Percentiles rank a stretch among this genome's conserved stretches.
These are phyloP conservation scores for Lobophora halterata DNA, from an alignment of 2,888 invertebrate species.

Conservation along the genomic window DNA sequence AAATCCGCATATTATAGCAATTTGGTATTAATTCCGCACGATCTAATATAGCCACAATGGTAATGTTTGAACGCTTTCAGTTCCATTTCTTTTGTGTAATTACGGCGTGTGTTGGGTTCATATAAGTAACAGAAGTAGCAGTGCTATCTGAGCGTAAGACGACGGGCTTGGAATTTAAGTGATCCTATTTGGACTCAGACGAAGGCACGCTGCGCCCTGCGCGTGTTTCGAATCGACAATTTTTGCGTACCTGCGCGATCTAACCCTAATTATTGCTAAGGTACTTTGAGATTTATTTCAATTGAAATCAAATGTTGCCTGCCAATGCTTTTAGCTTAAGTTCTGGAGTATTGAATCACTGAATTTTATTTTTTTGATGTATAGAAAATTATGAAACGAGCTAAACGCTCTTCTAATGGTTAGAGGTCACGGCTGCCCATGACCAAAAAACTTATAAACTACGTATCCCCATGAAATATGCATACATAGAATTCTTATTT, in stretches of 20 bases:
- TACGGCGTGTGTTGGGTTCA: conserved; percentile 60
- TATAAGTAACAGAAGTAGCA: conserved; percentile 63
- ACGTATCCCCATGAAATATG: too few relatives aligned
- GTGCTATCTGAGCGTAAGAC: conserved; percentile 64
- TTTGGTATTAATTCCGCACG: conserved; percentile 44
- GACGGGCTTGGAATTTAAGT: conserved; percentile 75
- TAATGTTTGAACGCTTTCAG: conserved; percentile 56
- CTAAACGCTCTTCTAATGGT: too few relatives aligned
- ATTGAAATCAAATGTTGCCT: conserved; percentile 27
- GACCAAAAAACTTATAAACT: too few relatives aligned
- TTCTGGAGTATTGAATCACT: not conserved
- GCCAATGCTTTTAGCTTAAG: not conserved
- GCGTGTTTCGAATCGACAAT: conserved; percentile 69
- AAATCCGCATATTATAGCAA: conserved; percentile 45
- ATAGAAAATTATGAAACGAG: too few relatives aligned
- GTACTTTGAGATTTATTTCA: conserved; percentile 50
- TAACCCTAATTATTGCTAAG: conserved; percentile 64
- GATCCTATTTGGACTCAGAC: conserved; percentile 69
- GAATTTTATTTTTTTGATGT: too few relatives aligned
- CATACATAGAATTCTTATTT: too few relatives aligned
- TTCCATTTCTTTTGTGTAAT: conserved; percentile 73
- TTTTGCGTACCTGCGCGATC: conserved; percentile 55
- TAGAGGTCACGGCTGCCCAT: too few relatives aligned
- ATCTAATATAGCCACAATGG: conserved; percentile 49
- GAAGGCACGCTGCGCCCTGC: conserved; percentile 47